Percentiles rank a stretch among this genome's conserved stretches.
These are phyloP conservation scores for Rutpela maculata DNA, from an alignment of 2,888 invertebrate species.

Conservation along the genomic window DNA sequence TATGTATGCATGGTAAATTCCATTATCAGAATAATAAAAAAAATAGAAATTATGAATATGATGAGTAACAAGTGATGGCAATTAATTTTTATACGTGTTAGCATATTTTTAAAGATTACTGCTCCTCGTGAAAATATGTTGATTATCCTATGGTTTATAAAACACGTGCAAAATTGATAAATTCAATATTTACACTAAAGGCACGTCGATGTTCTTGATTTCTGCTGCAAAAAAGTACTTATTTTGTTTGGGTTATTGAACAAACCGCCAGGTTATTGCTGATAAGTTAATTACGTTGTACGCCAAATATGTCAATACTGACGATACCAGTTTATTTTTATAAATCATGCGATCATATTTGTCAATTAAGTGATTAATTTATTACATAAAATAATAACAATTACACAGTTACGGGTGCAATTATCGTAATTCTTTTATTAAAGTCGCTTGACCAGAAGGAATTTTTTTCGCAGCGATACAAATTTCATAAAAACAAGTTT, in stretches of 20 bases:
- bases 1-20: background rate
- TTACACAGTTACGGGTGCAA: background rate
- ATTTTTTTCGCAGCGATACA: no score
- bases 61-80: background rate
- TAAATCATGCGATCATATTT: background rate
- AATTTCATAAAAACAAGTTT: no score
- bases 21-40: background rate
- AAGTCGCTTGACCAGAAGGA: background rate
- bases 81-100: constrained; percentile 7
- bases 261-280: constrained; percentile 12
- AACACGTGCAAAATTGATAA: constrained; percentile 33
- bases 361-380: constrained; percentile 15
- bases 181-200: constrained; percentile 23
- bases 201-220: constrained; percentile 23
- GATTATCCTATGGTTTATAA: constrained; percentile 4
- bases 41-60: background rate
- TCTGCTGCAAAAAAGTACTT: constrained; percentile 8
- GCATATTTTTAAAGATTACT: constrained; percentile 13
- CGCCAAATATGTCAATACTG: constrained; percentile 29
- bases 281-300: constrained; percentile 21
- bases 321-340: constrained; percentile 12
- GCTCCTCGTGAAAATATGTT: constrained; percentile 5
- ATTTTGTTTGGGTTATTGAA: constrained; percentile 33
- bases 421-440: constrained; percentile 27
- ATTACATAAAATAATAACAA: constrained; percentile 21